Base-by-base conservation (phyloP, 1,140 invertebrate species). In the Drosophila leontia region DNA sequence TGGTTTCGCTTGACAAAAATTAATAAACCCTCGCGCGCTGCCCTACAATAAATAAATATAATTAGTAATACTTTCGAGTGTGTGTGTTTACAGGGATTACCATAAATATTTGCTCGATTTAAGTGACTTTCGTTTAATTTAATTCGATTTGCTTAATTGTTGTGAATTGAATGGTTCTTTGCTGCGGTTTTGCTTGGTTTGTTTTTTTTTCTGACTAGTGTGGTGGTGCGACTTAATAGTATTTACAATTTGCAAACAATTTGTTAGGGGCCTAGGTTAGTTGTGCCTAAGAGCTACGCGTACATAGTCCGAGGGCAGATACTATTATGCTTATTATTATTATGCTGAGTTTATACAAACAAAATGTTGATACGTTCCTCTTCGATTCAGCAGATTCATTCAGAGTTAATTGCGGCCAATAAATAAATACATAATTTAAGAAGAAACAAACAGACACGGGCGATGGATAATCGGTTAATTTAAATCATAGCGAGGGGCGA, bases 161-260 rank as follows among this genome's bases (percentile, higher is more conserved):
- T 56, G 51, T 76, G 80, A 64, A 82, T 82, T 84, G 76, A 80
- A 83, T 87, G 72, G 69, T 70, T 82, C 71, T 88, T 78, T 87
- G 68, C 63, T 90, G 70, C 72, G 78, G 65, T 74, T 63, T 63
- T 64, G 35, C 48, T 65, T 39, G 34, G 41, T 29, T 60, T 44
- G 45, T 58, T 60, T 7, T 62, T 65, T 41, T 67, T 71, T 83
- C 7, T 48, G 85, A 88, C 85, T 88, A 88, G 84, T 51, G 53
- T 90, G 29, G 84, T n/a, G 84, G 85, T 84, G 85, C 85, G 77
- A 90, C 85, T 90, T 88, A 88, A 88, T 81, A 78, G 72, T 88
- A 88, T 88, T 88, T 90, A 90, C 83, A 87, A 88, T 82, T 86
- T 65, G 45, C 78, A 42, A 85, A 84, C 82, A 85, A 85, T 87